phyloP scores from a whole-genome alignment of 2,888 invertebrate species.

The Andrena camellia region DNA sequence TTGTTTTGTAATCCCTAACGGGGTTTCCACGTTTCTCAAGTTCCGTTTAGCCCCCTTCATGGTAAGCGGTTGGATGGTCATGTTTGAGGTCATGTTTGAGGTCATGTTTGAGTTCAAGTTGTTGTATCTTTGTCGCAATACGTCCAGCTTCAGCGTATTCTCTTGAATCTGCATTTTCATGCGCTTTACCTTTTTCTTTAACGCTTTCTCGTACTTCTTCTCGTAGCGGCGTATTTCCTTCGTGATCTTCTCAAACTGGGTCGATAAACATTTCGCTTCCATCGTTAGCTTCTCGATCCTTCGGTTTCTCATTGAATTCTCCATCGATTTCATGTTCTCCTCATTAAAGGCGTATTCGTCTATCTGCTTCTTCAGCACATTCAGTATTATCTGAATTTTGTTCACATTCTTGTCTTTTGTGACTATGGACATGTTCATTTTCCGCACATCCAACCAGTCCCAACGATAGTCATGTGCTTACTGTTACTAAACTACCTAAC shows the following conservation, averaged over 20 bases:
- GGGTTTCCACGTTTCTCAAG: too few species aligned
- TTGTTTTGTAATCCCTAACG: too few species aligned
- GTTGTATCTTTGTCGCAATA: not conserved
- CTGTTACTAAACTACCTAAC: not conserved
- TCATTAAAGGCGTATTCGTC: not conserved
- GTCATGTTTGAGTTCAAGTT: not conserved
- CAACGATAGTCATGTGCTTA: not conserved
- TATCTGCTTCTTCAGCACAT: conserved; percentile 8
- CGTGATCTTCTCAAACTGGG: not conserved
- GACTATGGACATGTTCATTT: not conserved
- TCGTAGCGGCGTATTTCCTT: conserved; percentile 19
- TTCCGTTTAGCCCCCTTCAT: not conserved
- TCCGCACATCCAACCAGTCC: not conserved
- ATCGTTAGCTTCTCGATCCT: conserved; percentile 3
- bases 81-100: not conserved
- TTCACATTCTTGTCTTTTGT: not conserved
- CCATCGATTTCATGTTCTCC: too few species aligned
- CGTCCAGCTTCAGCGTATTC: not conserved
- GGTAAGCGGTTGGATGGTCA: not conserved
- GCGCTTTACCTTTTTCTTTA: not conserved
- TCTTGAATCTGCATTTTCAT: not conserved
- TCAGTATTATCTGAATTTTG: conserved; percentile 6
- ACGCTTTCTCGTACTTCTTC: not conserved
- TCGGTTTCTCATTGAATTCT: not conserved
- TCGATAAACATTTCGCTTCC: not conserved